Evolutionary conservation across 2,113 vertebrate genomes (phyloP).

Genomic region (Accipiter virgatus): DNA sequence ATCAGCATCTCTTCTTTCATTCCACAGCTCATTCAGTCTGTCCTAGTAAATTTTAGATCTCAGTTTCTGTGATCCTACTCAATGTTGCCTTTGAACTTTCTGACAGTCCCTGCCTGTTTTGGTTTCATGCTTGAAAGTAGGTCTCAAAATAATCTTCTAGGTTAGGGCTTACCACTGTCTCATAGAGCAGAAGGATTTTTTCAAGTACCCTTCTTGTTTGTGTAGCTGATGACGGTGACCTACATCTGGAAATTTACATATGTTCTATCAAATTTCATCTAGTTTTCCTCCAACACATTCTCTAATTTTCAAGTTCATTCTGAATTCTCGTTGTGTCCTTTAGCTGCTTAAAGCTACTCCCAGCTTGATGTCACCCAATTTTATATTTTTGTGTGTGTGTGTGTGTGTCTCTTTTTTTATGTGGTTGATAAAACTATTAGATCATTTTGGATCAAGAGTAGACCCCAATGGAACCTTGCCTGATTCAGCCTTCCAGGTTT

Average conservation of each 20-base stretch:
- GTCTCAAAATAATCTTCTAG: not conserved
- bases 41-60: not conserved
- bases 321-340: not conserved
- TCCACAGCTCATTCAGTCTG: not conserved
- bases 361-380: not conserved
- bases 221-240: not conserved
- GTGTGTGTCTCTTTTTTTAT: not conserved
- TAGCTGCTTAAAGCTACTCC: not conserved
- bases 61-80: not conserved
- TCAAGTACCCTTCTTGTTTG: not conserved
- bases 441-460: not conserved
- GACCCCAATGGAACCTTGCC: not conserved
- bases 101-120: not conserved
- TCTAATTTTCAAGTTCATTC: not conserved
- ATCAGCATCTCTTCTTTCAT: not conserved
- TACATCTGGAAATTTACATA: not conserved
- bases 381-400: too few relatives aligned
- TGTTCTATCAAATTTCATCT: not conserved
- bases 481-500: not conserved
- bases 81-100: not conserved
- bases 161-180: not conserved
- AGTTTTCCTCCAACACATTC: not conserved
- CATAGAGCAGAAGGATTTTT: not conserved
- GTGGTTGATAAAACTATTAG: not conserved
- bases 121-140: not conserved